Evolutionary conservation across 2,797 vertebrate species (phyloP).

Genomic region (Lepus oiostolus): DNA sequence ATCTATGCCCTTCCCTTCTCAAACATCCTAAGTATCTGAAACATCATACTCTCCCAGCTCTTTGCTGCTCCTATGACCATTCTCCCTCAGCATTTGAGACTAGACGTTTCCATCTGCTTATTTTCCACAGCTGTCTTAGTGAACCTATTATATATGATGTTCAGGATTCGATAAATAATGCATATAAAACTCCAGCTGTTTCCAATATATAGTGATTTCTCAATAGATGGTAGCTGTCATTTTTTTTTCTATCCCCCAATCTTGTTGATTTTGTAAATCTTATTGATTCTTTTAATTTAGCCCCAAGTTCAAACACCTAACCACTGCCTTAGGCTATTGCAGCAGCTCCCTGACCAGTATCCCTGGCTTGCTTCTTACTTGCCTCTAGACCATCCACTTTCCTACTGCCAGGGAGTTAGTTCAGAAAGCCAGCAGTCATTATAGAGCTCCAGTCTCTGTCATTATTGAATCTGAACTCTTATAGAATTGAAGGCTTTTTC

Average conservation of each 20-base stretch:
- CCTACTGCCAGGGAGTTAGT: not conserved
- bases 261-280: not conserved
- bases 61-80: not conserved
- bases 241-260: conserved; percentile 29
- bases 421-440: not conserved
- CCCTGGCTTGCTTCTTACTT: not conserved
- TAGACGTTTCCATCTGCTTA: not conserved
- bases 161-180: not conserved
- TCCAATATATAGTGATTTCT: not conserved
- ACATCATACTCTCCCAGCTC: not conserved
- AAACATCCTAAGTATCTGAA: not conserved
- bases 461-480: not conserved
- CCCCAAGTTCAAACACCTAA: not conserved
- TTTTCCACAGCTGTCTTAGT: not conserved
- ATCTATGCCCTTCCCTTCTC: not conserved
- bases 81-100: not conserved
- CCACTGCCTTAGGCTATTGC: too few species aligned
- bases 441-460: not conserved
- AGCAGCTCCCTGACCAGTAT: not conserved
- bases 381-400: not conserved
- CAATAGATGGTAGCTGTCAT: not conserved
- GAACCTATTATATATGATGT: not conserved
- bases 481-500: not conserved
- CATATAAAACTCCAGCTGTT: not conserved
- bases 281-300: not conserved